Evolutionary conservation across 2,888 invertebrate genomes (phyloP).

Genomic region (Aspidapion aeneum): DNA sequence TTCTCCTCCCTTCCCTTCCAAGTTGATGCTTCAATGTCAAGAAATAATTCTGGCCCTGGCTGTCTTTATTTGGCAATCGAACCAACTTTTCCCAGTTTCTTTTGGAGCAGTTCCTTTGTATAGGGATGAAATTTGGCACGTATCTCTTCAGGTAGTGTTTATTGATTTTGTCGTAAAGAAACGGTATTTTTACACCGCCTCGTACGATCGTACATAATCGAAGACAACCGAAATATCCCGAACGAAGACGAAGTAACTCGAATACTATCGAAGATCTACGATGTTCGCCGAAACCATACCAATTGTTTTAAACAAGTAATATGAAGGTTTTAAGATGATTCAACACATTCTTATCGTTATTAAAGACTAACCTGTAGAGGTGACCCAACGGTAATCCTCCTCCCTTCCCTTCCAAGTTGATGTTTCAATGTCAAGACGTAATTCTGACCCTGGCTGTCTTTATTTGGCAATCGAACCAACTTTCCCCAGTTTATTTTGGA

Average conservation of each 20-base stretch:
- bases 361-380: constrained; percentile 70
- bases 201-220: no score
- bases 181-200: no score
- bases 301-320: no score
- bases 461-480: constrained; percentile 58
- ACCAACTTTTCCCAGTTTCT: constrained; percentile 62
- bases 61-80: constrained; percentile 54
- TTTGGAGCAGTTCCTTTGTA: constrained; percentile 62
- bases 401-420: constrained; percentile 53
- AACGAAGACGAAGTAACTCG: no score
- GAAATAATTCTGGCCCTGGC: constrained; percentile 46
- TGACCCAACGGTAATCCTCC: constrained; percentile 63
- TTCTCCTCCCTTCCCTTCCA: constrained; percentile 51
- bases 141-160: no score
- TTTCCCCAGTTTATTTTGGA: constrained; percentile 62
- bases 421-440: constrained; percentile 64
- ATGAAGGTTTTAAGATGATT: no score
- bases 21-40: constrained; percentile 65
- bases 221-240: no score
- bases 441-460: constrained; percentile 45
- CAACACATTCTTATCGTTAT: no score
- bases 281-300: no score
- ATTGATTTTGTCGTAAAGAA: no score
- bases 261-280: no score
- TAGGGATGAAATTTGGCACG: no score